Evolutionary conservation across 2,797 vertebrate species (phyloP), one percentile per base, ranked within the genome.

Genomic region (Melanotaenia nigrans): DNA sequence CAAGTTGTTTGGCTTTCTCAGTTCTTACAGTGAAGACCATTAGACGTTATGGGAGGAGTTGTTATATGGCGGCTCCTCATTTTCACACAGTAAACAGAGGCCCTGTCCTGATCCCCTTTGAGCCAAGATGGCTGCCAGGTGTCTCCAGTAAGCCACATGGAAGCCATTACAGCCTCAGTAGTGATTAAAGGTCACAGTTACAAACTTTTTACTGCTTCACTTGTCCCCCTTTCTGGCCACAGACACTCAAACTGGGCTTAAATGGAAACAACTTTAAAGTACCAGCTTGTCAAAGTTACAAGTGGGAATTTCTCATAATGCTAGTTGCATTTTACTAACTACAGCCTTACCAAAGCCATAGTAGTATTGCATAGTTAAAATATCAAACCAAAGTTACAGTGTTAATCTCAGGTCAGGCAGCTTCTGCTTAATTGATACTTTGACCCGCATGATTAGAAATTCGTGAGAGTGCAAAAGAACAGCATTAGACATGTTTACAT

Each of bases 141-240:
- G 93, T 89, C 87, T 87, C 47, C 67, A 69, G 63, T 76, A 22
- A 68, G 88, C 81, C 94, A 95, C 85, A 93, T 95, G 93, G 94
- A 92, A 93, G 76, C 73, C 75, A 92, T 95, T 94, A 93, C 57
- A 71, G 75, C 73, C 83, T 75, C 88, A 85, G 85, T 84, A 89
- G 90, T 90, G 90, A 92, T 92, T 93, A 91, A 90, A 91, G 90
- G 83, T 92, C 91, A 90, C 81, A 73, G 88, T 90, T 87, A 89
- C 83, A 90, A 85, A 86, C 81, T 87, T 86, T 92, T 94, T 93
- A 92, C 84, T 86, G 86, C 88, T 86, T 89, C 69, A 84, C 89
- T 90, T 90, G 87, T 92, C 90, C 91, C 87, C 85, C 78, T 84
- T 61, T 66, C 80, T 77, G 71, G 66, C 85, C 86, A 86, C 86